Percentiles rank a stretch among this genome's conserved stretches.
Evolutionary conservation across 1,140 invertebrate genomes (phyloP).

Genomic region (Drosophila ogumai): DNA sequence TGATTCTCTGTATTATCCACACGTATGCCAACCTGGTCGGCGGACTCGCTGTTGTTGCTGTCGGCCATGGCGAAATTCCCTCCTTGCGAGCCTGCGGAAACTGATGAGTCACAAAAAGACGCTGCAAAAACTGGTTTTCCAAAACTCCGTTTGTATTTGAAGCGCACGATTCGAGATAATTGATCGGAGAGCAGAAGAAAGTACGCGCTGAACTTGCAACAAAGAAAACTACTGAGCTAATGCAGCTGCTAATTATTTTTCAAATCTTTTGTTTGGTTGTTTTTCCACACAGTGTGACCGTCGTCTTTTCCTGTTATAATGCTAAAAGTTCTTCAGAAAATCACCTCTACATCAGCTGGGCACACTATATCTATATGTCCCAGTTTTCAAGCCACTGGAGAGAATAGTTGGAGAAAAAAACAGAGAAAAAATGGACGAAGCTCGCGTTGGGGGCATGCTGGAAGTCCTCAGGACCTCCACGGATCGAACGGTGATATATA

Average conservation of each 20-base stretch:
- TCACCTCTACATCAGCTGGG: no score
- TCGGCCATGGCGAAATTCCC: slow-evolving; percentile 64
- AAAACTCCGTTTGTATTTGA: background rate
- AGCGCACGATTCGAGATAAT: slow-evolving; percentile 15
- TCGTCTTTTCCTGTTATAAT: no score
- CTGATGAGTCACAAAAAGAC: slow-evolving; percentile 65
- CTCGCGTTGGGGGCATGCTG: slow-evolving; percentile 64
- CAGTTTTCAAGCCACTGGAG: background rate
- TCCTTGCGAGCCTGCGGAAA: slow-evolving; percentile 44
- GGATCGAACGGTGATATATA: slow-evolving; percentile 77
- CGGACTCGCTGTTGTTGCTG: slow-evolving; percentile 55
- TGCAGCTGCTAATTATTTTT: slow-evolving; percentile 23
- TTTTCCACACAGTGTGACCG: background rate
- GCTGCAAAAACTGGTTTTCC: slow-evolving; percentile 35
- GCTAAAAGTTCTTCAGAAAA: no score
- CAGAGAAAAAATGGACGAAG: slow-evolving; percentile 1
- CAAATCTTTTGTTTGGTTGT: slow-evolving; percentile 1
- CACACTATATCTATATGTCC: no score
- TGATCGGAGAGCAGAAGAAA: slow-evolving; percentile 1
- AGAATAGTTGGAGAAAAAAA: background rate
- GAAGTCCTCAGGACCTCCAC: slow-evolving; percentile 75
- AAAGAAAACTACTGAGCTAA: slow-evolving; percentile 42
- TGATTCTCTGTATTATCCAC: slow-evolving; percentile 48
- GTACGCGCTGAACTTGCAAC: slow-evolving; percentile 23
- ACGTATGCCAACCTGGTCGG: slow-evolving; percentile 72